Evolutionary conservation across 2,113 vertebrate species (phyloP).

Genomic region (Xiphophorus maculatus): DNA sequence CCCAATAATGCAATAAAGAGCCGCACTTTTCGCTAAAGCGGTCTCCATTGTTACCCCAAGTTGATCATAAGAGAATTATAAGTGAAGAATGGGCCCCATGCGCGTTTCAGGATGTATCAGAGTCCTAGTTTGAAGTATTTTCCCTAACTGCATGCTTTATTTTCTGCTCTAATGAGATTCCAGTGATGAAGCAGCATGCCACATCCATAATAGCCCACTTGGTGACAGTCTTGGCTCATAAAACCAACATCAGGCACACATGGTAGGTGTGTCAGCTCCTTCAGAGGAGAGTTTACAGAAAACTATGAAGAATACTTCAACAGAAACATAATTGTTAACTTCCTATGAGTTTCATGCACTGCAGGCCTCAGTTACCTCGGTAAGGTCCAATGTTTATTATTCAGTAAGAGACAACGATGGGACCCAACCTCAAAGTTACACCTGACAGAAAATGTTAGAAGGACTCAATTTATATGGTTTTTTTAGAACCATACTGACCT

Average conservation of each 20-base stretch:
- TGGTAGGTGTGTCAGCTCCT: neutral
- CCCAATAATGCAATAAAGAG: too few species aligned
- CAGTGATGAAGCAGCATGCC: neutral
- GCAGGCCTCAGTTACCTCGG: too few species aligned
- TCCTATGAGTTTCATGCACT: too few species aligned
- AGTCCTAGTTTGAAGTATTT: neutral
- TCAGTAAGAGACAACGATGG: too few species aligned
- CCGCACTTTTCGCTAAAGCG: neutral
- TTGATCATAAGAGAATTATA: slow-evolving; percentile 8
- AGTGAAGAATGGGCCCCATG: neutral
- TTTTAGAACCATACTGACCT: too few species aligned
- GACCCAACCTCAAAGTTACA: too few species aligned
- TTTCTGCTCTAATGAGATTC: neutral
- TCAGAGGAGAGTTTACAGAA: too few species aligned
- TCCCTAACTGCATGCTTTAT: neutral
- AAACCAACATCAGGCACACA: neutral
- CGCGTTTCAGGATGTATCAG: slow-evolving; percentile 9
- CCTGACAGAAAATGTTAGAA: too few species aligned
- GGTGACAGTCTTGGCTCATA: neutral
- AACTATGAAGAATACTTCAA: too few species aligned
- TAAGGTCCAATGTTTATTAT: too few species aligned
- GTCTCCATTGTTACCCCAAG: neutral
- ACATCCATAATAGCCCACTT: neutral
- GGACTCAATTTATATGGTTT: too few species aligned
- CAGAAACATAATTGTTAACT: too few species aligned